Conservation (phyloP, 2,113 vertebrate species). For the Nerophis lumbriciformis region DNA sequence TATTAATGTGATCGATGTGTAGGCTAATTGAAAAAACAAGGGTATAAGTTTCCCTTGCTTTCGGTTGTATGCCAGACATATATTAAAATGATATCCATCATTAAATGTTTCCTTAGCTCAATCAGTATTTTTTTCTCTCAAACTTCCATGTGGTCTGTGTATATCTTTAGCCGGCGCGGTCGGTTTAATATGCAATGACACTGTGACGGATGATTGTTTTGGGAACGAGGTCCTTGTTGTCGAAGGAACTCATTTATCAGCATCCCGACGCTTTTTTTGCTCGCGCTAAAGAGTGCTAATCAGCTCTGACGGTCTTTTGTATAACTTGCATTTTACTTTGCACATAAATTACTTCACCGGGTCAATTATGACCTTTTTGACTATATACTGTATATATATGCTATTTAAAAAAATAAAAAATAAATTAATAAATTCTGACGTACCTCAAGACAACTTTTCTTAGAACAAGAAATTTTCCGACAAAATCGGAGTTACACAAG, state of each 20-base stretch:
- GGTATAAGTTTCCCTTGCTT: not conserved
- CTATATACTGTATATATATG: too few relatives aligned
- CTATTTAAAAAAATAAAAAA: too few relatives aligned
- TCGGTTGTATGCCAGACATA: not conserved
- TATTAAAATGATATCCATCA: slow-evolving; percentile 1
- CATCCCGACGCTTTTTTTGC: not conserved
- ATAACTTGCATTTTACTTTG: not conserved
- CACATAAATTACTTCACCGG: too few relatives aligned
- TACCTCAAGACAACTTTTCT: too few relatives aligned
- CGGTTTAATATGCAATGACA: slow-evolving; percentile 5
- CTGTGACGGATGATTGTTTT: slow-evolving; percentile 27
- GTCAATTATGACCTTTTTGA: too few relatives aligned
- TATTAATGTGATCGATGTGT: not conserved
- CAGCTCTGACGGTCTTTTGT: not conserved
- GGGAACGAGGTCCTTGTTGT: slow-evolving; percentile 2
- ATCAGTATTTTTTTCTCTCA: not conserved
- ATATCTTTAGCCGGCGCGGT: not conserved
- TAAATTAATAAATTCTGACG: too few relatives aligned
- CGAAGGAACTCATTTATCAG: slow-evolving; percentile 24
- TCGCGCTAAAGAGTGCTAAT: not conserved
- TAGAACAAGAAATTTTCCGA: too few relatives aligned
- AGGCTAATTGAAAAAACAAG: not conserved
- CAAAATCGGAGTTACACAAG: too few relatives aligned
- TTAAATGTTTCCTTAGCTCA: not conserved
- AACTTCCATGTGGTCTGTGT: slow-evolving; percentile 1